These are phyloP conservation scores for Polypterus bichir DNA, from an alignment of 2,113 vertebrate genomes.

Conservation along the genomic window DNA sequence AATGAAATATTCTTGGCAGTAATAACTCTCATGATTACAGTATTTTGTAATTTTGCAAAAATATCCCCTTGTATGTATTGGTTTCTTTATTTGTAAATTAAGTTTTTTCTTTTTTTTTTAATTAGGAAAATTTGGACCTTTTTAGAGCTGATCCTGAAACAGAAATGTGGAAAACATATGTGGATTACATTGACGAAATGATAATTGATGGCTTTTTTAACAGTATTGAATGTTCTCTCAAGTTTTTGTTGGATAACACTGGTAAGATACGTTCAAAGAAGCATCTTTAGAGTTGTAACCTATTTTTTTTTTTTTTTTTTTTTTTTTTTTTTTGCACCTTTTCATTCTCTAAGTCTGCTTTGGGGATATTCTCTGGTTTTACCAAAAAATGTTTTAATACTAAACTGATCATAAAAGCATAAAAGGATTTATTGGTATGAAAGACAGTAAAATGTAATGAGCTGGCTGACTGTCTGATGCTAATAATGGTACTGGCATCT, in stretches of 20 bases:
- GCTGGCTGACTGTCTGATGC: too few relatives aligned
- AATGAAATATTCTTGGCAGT: too few relatives aligned
- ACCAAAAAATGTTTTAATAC: too few relatives aligned
- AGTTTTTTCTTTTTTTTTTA: neutral
- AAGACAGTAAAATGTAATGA: too few relatives aligned
- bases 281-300: neutral
- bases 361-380: too few relatives aligned
- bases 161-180: conserved; percentile 64
- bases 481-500: too few relatives aligned
- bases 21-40: too few relatives aligned
- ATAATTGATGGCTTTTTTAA: conserved; percentile 74
- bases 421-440: too few relatives aligned
- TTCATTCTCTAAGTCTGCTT: too few relatives aligned
- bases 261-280: conserved; percentile 37
- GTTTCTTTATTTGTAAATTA: neutral
- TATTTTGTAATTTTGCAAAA: too few relatives aligned
- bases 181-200: conserved; percentile 75
- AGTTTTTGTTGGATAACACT: conserved; percentile 77
- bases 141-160: conserved; percentile 57
- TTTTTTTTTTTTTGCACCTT: neutral
- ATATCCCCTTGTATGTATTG: neutral
- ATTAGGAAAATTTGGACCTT: conserved; percentile 66
- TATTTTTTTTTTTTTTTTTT: too few relatives aligned
- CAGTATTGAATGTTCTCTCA: conserved; percentile 70
- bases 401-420: too few relatives aligned